phyloP scores from a whole-genome alignment of 2,888 invertebrate genomes.

The Ischnura elegans region DNA sequence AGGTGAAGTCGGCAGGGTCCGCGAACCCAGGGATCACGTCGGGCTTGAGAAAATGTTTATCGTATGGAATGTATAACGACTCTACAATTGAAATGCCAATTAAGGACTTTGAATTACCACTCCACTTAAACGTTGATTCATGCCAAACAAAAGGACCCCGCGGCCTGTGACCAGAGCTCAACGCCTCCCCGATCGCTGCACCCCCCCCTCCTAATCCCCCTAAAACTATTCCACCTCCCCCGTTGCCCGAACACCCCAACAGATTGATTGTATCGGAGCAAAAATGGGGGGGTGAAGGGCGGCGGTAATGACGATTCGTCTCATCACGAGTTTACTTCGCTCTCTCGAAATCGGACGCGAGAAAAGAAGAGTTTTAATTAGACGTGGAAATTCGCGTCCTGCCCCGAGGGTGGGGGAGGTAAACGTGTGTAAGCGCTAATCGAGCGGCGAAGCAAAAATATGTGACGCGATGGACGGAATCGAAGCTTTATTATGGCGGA shows the following conservation, averaged over 20 bases:
- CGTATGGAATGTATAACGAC: constrained; percentile 26
- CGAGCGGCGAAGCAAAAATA: neutral
- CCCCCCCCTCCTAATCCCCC: neutral
- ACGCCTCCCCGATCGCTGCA: neutral
- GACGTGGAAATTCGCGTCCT: neutral
- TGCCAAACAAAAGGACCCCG: neutral
- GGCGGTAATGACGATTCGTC: too few species aligned
- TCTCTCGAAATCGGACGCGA: constrained; percentile 23
- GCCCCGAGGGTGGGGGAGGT: neutral
- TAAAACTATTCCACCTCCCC: neutral
- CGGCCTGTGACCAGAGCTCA: neutral
- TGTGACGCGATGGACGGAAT: neutral
- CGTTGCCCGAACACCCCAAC: neutral
- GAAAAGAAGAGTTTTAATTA: constrained; percentile 31
- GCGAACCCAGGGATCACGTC: neutral
- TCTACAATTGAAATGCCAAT: constrained; percentile 31
- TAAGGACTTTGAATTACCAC: constrained; percentile 4
- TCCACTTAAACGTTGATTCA: constrained; percentile 37
- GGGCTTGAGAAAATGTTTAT: constrained; percentile 35
- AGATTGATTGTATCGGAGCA: constrained; percentile 19
- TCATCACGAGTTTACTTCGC: constrained; percentile 21
- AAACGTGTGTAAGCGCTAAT: constrained; percentile 6
- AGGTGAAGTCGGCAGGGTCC: neutral
- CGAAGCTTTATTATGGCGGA: neutral
- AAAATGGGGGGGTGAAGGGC: too few species aligned